phyloP scores from a whole-genome alignment of 2,797 vertebrate species.

The Echeneis naucrates region DNA sequence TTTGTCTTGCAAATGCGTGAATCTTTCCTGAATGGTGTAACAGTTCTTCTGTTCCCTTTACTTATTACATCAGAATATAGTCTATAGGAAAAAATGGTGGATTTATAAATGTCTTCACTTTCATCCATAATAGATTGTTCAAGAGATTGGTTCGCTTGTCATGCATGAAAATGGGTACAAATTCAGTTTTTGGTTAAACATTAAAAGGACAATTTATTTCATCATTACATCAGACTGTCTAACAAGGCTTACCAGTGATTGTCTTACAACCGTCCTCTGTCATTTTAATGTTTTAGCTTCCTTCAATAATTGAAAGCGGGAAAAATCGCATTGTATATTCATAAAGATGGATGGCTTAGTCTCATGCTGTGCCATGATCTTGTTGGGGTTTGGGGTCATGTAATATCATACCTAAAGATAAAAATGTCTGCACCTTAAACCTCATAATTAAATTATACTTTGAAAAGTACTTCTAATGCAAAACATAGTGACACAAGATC shows the following conservation, averaged over 20 bases:
- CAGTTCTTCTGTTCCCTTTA: constrained; percentile 1
- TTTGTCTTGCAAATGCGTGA: not conserved
- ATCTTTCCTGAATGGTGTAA: not conserved
- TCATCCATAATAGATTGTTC: constrained; percentile 56
- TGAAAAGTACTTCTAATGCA: not conserved
- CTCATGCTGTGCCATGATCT: constrained; percentile 21
- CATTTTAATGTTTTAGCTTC: constrained; percentile 70
- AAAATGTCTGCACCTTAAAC: not conserved
- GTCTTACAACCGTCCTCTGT: constrained; percentile 60
- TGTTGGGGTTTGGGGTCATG: constrained; percentile 1
- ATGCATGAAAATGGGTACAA: constrained; percentile 57
- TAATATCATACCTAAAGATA: not conserved
- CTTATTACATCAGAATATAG: constrained; percentile 10
- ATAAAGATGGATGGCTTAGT: constrained; percentile 39
- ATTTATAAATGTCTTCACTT: constrained; percentile 50
- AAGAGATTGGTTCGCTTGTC: constrained; percentile 36
- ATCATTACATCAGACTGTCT: constrained; percentile 68
- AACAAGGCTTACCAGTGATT: constrained; percentile 55
- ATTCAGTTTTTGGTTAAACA: constrained; percentile 60
- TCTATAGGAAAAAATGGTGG: constrained; percentile 21
- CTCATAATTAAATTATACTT: not conserved
- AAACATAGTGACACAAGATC: constrained; percentile 15
- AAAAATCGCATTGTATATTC: constrained; percentile 66
- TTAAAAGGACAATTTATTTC: constrained; percentile 48
- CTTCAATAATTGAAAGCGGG: constrained; percentile 68